phyloP scores from a whole-genome alignment of 1,140 invertebrate genomes.

The Heliothis virescens region DNA sequence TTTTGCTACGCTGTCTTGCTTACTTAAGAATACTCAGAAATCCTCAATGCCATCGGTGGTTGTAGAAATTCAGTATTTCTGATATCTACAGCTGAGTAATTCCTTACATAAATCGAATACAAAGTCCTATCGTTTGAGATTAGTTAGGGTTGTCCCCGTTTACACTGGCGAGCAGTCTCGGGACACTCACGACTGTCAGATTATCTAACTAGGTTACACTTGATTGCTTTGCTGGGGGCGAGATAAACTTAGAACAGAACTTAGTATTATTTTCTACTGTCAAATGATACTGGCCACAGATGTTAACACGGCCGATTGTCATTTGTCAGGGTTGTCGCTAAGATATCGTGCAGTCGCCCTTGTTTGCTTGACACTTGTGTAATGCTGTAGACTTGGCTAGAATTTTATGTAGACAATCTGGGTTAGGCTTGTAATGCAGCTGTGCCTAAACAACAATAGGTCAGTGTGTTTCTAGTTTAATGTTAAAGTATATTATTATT shows the following conservation, averaged over 20 bases:
- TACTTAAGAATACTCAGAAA: too few species aligned
- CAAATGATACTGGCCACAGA: neutral
- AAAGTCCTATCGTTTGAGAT: neutral
- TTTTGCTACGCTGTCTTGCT: too few species aligned
- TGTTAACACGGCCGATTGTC: neutral
- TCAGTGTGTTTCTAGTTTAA: too few species aligned
- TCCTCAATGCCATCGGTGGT: too few species aligned
- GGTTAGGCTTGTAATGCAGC: too few species aligned
- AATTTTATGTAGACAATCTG: neutral
- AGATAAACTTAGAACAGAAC: slow-evolving; percentile 10
- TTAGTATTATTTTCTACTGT: neutral
- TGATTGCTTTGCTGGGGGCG: neutral
- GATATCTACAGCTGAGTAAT: neutral
- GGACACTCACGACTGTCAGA: slow-evolving; percentile 8
- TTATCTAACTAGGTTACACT: slow-evolving; percentile 6
- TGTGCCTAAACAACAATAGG: too few species aligned
- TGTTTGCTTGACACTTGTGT: too few species aligned
- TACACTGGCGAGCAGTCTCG: neutral
- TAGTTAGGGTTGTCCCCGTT: slow-evolving; percentile 8
- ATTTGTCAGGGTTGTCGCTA: slow-evolving; percentile 2
- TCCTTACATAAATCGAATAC: neutral
- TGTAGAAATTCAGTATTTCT: neutral
- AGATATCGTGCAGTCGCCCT: neutral
- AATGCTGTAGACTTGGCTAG: too few species aligned
- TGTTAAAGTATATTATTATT: too few species aligned